Percentiles rank a stretch among this genome's conserved stretches.
Evolutionary conservation across 2,888 invertebrate genomes (phyloP).

Genomic region (Cheilosia vernalis): DNA sequence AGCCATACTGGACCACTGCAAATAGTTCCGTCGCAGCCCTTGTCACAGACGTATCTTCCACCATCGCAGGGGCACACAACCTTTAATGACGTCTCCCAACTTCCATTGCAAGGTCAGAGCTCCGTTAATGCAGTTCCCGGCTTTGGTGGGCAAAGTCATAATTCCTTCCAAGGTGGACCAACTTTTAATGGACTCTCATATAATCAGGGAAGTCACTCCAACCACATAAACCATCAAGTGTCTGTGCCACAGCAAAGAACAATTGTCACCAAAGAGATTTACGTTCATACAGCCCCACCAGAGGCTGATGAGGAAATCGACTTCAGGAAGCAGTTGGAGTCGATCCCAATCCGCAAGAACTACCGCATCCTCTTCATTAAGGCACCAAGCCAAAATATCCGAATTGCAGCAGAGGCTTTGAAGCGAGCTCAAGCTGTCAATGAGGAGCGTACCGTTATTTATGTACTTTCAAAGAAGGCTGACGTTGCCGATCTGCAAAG

Average conservation of each 20-base stretch:
- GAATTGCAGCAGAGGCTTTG: slow-evolving; percentile 81
- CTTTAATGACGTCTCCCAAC: slow-evolving; percentile 50
- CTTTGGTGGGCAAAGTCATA: slow-evolving; percentile 12
- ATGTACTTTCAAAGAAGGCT: slow-evolving; percentile 82
- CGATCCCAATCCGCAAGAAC: slow-evolving; percentile 81
- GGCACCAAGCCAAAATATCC: slow-evolving; percentile 83
- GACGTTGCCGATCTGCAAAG: slow-evolving; percentile 83
- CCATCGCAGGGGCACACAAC: slow-evolving; percentile 12
- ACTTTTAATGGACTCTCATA: neutral
- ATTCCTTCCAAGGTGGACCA: slow-evolving; percentile 12
- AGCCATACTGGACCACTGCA: slow-evolving; percentile 5
- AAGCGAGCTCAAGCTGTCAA: slow-evolving; percentile 79
- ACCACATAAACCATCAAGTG: slow-evolving; percentile 27
- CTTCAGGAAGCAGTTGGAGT: slow-evolving; percentile 73
- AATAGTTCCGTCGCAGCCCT: slow-evolving; percentile 36
- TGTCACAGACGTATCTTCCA: slow-evolving; percentile 51
- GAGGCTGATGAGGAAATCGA: slow-evolving; percentile 79
- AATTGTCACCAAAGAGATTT: slow-evolving; percentile 81
- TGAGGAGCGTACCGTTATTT: slow-evolving; percentile 83
- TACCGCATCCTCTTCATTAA: slow-evolving; percentile 83
- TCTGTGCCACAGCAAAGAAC: slow-evolving; percentile 45
- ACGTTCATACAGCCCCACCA: slow-evolving; percentile 81
- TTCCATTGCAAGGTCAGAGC: slow-evolving; percentile 37
- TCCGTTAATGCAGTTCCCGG: neutral
- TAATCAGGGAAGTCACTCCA: neutral